Conservation (phyloP, 1,140 invertebrate species). For the Drosophila biarmipes region DNA sequence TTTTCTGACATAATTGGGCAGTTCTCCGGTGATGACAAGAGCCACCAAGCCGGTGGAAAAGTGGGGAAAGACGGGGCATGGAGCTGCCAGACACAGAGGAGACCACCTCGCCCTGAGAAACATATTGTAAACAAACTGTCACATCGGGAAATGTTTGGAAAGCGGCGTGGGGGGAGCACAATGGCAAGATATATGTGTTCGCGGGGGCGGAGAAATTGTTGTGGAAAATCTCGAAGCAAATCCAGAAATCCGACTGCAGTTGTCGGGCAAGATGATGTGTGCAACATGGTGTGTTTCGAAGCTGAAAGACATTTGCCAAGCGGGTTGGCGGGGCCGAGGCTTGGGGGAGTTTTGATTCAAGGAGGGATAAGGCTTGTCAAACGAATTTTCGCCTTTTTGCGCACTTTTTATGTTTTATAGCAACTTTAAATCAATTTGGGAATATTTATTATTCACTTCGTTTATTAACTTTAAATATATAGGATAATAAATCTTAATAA, state of each 20-base stretch:
- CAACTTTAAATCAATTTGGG: neutral
- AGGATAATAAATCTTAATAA: neutral
- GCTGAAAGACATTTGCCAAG: slow-evolving; percentile 2
- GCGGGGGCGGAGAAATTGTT: slow-evolving; percentile 13
- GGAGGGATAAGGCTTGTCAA: neutral
- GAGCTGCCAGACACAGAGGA: slow-evolving; percentile 57
- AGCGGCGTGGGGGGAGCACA: slow-evolving; percentile 30
- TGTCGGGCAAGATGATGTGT: slow-evolving; percentile 40
- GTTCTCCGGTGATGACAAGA: slow-evolving; percentile 45
- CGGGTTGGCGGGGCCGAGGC: neutral
- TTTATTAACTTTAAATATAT: neutral
- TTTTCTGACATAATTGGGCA: slow-evolving; percentile 64
- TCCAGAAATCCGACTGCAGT: slow-evolving; percentile 47
- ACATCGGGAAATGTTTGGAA: slow-evolving; percentile 52
- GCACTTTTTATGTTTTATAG: neutral
- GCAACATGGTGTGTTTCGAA: slow-evolving; percentile 26
- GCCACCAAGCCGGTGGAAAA: slow-evolving; percentile 37
- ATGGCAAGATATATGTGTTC: slow-evolving; percentile 22
- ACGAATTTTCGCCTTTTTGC: neutral
- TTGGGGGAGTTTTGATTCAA: neutral
- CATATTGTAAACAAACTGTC: slow-evolving; percentile 76
- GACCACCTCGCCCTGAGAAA: slow-evolving; percentile 9
- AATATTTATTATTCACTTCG: neutral
- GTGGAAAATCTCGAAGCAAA: slow-evolving; percentile 20
- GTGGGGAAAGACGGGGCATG: slow-evolving; percentile 20